Conservation (phyloP, 30 jellyfish, hydroid and myxozoan species). For the Nemopilema nomurai region DNA sequence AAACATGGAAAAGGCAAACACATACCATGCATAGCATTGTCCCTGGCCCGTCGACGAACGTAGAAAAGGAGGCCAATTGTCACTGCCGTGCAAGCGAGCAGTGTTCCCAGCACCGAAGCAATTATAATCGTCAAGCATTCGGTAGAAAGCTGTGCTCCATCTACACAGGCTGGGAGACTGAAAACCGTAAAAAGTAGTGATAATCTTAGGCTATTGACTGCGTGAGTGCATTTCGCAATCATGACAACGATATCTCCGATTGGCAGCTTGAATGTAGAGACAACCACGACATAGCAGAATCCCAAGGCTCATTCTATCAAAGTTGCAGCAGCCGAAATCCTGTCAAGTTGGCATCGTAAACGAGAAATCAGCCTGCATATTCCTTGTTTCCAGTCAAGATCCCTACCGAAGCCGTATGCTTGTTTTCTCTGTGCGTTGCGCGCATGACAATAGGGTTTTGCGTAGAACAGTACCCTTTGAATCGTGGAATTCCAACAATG, state of each 20-base stretch:
- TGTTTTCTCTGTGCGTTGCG: conserved; percentile 60
- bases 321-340: conserved; percentile 1
- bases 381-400: background rate
- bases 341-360: background rate
- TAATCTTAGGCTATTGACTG: background rate
- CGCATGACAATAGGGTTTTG: conserved; percentile 47
- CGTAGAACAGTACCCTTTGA: conserved; percentile 50
- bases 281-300: conserved; percentile 23
- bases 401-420: background rate
- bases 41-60: conserved; percentile 27
- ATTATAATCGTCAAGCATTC: conserved; percentile 43
- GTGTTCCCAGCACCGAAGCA: conserved; percentile 61
- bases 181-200: background rate
- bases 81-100: conserved; percentile 32
- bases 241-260: conserved; percentile 1
- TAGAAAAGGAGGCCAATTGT: conserved; percentile 19
- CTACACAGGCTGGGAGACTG: background rate
- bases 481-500: conserved; percentile 61
- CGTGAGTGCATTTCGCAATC: conserved; percentile 36
- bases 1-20: background rate
- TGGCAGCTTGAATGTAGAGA: background rate
- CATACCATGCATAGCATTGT: conserved; percentile 17
- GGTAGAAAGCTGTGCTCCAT: background rate
- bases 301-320: conserved; percentile 16
- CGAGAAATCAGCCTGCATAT: background rate